A percentile compares a stretch with the other conserved stretches of the same genome.
phyloP scores from a whole-genome alignment of 2,797 vertebrate species.

The Crenichthys baileyi region DNA sequence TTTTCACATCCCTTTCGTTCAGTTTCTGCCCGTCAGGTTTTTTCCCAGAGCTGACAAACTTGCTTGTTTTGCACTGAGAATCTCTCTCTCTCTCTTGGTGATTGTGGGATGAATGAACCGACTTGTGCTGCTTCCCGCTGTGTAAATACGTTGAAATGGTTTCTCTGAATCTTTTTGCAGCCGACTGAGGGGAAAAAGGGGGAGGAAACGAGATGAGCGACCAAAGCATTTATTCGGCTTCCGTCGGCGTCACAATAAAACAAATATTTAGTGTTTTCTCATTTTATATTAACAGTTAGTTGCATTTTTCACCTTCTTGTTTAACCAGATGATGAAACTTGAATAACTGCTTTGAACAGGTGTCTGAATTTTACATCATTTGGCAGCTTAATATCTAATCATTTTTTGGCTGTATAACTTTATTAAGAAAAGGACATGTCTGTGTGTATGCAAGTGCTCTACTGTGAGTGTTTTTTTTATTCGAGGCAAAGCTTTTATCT shows the following conservation, averaged over 20 bases:
- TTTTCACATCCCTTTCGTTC: slow-evolving; percentile 44
- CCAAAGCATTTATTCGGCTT: slow-evolving; percentile 70
- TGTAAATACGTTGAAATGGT: slow-evolving; percentile 17
- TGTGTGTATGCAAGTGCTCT: slow-evolving; percentile 79
- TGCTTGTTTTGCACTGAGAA: slow-evolving; percentile 76
- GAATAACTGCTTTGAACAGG: slow-evolving; percentile 42
- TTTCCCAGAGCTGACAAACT: slow-evolving; percentile 46
- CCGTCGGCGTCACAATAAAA: slow-evolving; percentile 12
- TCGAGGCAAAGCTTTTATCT: slow-evolving; percentile 41
- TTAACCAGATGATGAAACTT: slow-evolving; percentile 31
- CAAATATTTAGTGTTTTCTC: not conserved
- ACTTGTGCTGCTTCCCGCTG: slow-evolving; percentile 55
- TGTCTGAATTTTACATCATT: not conserved
- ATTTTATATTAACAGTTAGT: not conserved
- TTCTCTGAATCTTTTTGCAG: not conserved
- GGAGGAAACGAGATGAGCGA: slow-evolving; percentile 64
- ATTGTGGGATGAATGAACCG: slow-evolving; percentile 3
- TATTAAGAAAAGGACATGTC: slow-evolving; percentile 57
- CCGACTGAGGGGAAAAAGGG: slow-evolving; percentile 53
- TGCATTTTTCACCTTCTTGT: slow-evolving; percentile 12
- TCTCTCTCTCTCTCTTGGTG: slow-evolving; percentile 29
- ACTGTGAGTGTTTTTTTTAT: slow-evolving; percentile 56
- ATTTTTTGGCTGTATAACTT: slow-evolving; percentile 52
- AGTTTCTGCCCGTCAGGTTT: slow-evolving; percentile 48
- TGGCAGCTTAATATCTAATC: slow-evolving; percentile 9